Conservation (phyloP, 2,888 invertebrate genomes). For the Eulithis prunata region DNA sequence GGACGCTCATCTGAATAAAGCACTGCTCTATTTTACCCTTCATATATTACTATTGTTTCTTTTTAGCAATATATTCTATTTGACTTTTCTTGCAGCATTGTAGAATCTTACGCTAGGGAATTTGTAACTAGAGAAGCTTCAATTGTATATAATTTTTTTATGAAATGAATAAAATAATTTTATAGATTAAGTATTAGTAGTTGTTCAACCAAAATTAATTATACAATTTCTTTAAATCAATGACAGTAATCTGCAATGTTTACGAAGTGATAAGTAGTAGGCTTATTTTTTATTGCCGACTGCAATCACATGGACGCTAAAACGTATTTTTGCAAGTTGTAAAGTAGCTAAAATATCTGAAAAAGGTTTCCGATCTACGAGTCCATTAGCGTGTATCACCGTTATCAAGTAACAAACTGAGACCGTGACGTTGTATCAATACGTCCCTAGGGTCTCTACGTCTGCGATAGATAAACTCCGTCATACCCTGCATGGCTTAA, state of each 20-base stretch:
- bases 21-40: slow-evolving; percentile 72
- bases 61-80: slow-evolving; percentile 40
- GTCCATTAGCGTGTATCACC: slow-evolving; percentile 77
- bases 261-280: background rate
- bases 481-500: slow-evolving; percentile 58
- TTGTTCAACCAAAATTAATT: too few species aligned
- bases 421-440: slow-evolving; percentile 64
- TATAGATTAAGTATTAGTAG: too few species aligned
- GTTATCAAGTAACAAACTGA: slow-evolving; percentile 60
- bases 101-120: background rate
- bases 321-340: slow-evolving; percentile 15
- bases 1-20: slow-evolving; percentile 77
- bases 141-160: too few species aligned
- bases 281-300: slow-evolving; percentile 12
- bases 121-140: background rate
- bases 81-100: slow-evolving; percentile 16
- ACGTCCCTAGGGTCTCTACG: slow-evolving; percentile 44
- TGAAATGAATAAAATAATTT: too few species aligned
- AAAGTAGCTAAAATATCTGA: slow-evolving; percentile 33
- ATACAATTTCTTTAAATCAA: too few species aligned
- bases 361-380: slow-evolving; percentile 38
- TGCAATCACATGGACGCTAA: slow-evolving; percentile 6
- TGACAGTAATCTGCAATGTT: background rate
- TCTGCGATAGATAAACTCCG: slow-evolving; percentile 52
- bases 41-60: slow-evolving; percentile 60